phyloP scores from a whole-genome alignment of 1,140 invertebrate genomes.

The Drosophila obscura region DNA sequence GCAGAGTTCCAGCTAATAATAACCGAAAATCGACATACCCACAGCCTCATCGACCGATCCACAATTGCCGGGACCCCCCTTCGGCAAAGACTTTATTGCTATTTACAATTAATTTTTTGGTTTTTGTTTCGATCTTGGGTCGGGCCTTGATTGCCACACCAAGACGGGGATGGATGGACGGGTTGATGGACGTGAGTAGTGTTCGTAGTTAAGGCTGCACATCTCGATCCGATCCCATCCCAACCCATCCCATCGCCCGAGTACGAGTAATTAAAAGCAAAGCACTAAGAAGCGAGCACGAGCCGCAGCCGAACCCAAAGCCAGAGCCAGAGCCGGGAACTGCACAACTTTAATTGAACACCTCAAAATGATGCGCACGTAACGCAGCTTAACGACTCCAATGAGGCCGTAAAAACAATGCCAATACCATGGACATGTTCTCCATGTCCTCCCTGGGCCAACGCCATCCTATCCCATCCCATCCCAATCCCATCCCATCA shows the following conservation, averaged over 20 bases:
- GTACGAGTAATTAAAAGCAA: constrained; percentile 64
- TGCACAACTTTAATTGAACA: constrained; percentile 73
- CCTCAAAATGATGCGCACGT: constrained; percentile 80
- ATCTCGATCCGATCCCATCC: constrained; percentile 12
- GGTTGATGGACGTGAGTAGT: constrained; percentile 5
- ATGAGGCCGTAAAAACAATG: constrained; percentile 70
- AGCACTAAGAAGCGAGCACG: constrained; percentile 47
- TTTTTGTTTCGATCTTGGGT: constrained; percentile 12
- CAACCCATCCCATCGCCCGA: constrained; percentile 16
- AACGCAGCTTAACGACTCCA: constrained; percentile 76
- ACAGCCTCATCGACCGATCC: no score
- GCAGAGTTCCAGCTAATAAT: no score
- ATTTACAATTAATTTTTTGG: constrained; percentile 36
- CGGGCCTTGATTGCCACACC: constrained; percentile 45
- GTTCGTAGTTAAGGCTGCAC: constrained; percentile 6
- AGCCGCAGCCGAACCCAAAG: constrained; percentile 26
- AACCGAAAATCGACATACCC: no score
- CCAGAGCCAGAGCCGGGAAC: constrained; percentile 10
- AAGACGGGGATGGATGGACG: constrained; percentile 23
- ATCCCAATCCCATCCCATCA: constrained; percentile 16
- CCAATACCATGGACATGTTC: constrained; percentile 36
- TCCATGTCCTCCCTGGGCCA: constrained; percentile 20
- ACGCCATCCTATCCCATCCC: no score
- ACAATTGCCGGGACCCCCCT: constrained; percentile 22
- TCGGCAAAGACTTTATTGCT: constrained; percentile 34